These are phyloP conservation scores for Tangara arthus DNA, from an alignment of 2,797 vertebrate genomes.

Conservation along the genomic window DNA sequence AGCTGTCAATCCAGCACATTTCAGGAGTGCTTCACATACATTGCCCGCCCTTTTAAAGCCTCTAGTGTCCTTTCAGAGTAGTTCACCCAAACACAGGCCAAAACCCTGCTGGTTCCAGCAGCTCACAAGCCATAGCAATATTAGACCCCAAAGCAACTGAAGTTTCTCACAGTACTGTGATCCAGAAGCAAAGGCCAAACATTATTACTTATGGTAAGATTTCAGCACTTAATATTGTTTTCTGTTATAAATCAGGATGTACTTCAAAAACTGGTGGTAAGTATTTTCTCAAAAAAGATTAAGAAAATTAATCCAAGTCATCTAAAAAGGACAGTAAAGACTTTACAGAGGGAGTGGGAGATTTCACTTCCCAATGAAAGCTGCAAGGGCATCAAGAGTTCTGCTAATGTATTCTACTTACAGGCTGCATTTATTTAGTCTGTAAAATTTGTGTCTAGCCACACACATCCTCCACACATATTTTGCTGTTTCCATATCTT, in stretches of 20 bases:
- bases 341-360: background rate
- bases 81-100: conserved; percentile 3
- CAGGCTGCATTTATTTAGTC: conserved; percentile 93
- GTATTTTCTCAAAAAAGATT: background rate
- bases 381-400: background rate
- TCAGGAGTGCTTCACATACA: conserved; percentile 45
- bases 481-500: conserved; percentile 99
- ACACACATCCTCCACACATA: conserved; percentile 98
- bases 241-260: background rate
- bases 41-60: conserved; percentile 27
- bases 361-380: background rate
- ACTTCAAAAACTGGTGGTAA: background rate
- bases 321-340: background rate
- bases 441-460: conserved; percentile 97
- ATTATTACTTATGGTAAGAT: background rate
- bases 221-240: background rate
- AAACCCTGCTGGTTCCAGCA: background rate
- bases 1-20: conserved; percentile 57
- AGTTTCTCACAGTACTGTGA: background rate
- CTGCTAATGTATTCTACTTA: conserved; percentile 78
- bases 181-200: background rate
- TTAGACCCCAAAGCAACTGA: background rate
- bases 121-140: background rate
- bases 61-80: conserved; percentile 33
- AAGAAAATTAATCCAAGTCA: background rate